These are phyloP conservation scores for Gallinago solitaria DNA, from an alignment of 2,797 vertebrate genomes.

Conservation along the genomic window DNA sequence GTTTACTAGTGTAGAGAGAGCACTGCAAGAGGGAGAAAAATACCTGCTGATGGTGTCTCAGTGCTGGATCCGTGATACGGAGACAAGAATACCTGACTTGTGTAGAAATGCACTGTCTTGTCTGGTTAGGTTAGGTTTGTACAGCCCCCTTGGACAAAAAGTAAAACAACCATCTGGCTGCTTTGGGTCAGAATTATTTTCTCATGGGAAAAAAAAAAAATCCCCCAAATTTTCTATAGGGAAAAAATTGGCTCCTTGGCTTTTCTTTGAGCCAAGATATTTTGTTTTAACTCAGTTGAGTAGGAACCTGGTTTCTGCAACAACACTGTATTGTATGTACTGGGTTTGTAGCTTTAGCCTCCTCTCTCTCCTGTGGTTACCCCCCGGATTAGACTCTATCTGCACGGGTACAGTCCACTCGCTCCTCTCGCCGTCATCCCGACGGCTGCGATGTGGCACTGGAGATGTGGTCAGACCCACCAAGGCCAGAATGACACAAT, in stretches of 20 bases:
- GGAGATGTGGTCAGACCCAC: fast-evolving
- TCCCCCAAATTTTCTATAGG: neutral
- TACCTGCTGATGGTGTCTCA: neutral
- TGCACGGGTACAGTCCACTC: fast-evolving
- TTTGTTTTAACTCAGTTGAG: neutral
- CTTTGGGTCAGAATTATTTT: neutral
- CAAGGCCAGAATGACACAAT: neutral
- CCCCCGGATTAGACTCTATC: neutral
- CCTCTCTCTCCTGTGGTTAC: neutral
- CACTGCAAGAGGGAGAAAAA: neutral
- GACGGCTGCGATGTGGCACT: fast-evolving
- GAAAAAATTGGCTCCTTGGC: neutral
- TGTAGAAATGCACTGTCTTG: neutral
- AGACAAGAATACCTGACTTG: neutral
- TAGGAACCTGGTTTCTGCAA: neutral
- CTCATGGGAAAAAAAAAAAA: neutral
- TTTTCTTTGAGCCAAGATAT: neutral
- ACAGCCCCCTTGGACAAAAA: neutral
- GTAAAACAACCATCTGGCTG: neutral
- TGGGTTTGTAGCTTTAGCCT: neutral
- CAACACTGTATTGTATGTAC: neutral
- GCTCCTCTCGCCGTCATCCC: fast-evolving
- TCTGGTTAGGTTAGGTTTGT: neutral
- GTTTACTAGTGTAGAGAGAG: neutral
- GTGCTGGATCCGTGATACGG: neutral